Evolutionary conservation across 2,888 invertebrate species (phyloP), one percentile per base, ranked within the genome.

Genomic region (Dusona sp.): DNA sequence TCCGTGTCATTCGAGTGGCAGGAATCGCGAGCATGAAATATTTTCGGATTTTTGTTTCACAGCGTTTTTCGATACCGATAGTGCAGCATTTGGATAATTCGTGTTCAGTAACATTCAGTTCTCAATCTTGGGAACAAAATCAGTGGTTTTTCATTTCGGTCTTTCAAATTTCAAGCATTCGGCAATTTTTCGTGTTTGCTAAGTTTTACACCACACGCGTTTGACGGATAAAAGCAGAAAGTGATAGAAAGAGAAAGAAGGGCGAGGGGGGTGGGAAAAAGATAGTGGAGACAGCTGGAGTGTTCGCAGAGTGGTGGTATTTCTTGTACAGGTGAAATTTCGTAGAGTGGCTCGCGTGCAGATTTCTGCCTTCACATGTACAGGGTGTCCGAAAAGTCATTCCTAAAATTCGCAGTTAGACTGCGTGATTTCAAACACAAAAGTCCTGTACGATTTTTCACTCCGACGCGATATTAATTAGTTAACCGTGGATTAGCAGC

Each of bases 291-390:
- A 79, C 68, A 79, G 83, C 42, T 72, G 64, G 57, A 54, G 51
- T 16, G 70, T 16, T 36, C 51, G 68, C 54, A 19, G 61, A 72
- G 79, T 42, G 38, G 72, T 36, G 36, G 74, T 22, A 57, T 84
- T 88, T 73, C 65, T 45, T 25, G 13, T 84, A 84, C 87, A 83
- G 87, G 88, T 87, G 85, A 87, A 89, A 81, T 77, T 84, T 81
- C 79, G 77, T 84, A 65, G 72, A 86, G 72, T 54, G 67, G 77
- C 79, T 57, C n/a, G 45, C 68, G 64, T 42, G 42, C 75, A n/a
- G 38, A 38, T 61, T 22, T 36, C 29, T 22, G 51, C 22, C 48
- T 33, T 33, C 19, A 48, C 70, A 45, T 25, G 3, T 45, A 70
- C 61, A 61, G 61, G 16, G 61, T 61, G 61, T 61, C 16, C 29